Evolutionary conservation across 2,113 vertebrate genomes (phyloP), one percentile per base, ranked within the genome.

Genomic region (Lepisosteus oculatus): DNA sequence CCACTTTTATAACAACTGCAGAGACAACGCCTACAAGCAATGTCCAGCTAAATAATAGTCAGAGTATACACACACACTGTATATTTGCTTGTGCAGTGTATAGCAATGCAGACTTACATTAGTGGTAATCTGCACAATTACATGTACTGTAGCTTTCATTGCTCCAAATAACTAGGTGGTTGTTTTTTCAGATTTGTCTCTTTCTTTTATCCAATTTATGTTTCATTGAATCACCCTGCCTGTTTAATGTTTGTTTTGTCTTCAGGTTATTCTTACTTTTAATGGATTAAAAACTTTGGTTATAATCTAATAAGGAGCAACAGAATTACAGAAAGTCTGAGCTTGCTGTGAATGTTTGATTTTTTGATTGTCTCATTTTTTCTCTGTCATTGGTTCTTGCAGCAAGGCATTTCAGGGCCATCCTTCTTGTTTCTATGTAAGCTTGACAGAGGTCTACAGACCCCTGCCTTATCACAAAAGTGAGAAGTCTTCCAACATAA

Each of bases 191-290:
- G 45, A 66, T 66, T n/a, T 45, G 13, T 66, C 64, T 66, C 8
- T 44, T 66, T 47, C 41, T 43, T 43, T 43, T 65, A 65, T 65
- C 64, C 44, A 45, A 65, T 65, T 43, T 65, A 42, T 65, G 64
- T 65, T 65, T 42, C 42, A 45, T 65, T 65, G 43, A 2, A 45
- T 65, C 43, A 5, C 43, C 44, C 14, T 44, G 43, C 14, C 2
- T 42, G 42, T 4, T 65, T 43, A 43, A 14, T 63, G 41, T 65
- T 4, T 65, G 11, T 3, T 3, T 65, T 51, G 47, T 51, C 47
- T 51, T 51, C 47, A 51, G 47, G 47, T 9, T 51, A 51, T 51
- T 51, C 47, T 51, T 51, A 6, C 47, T 51, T 51, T 9, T 51
- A 9, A 51, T 9, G 9, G 47, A 51, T 6, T 6, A 6, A 51